Base-by-base conservation (phyloP, 2,113 vertebrate genomes). In the Phylloscopus trochilus region DNA sequence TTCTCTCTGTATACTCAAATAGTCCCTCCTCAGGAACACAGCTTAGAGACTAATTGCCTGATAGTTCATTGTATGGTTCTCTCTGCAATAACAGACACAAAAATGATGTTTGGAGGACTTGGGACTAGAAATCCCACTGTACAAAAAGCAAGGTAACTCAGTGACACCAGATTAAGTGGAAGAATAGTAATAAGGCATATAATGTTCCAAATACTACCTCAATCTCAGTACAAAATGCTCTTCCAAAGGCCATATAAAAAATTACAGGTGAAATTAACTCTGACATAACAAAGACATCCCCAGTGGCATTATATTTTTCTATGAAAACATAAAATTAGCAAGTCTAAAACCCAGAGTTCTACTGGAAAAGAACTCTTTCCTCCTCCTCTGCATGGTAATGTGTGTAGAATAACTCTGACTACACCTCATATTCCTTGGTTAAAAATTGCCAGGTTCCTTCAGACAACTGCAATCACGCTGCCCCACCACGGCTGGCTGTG, bases 391-490 rank as follows among this genome's bases (percentile, higher is more conserved):
- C 28, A 10, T 7, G 37, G 15, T n/a, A 37, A 75, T 8, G 5
- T 23, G 21, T 7, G 14, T 16, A 74, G 35, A 89, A 8, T 52
- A 79, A 78, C 11, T n/a, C 26, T 60, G 30, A 60, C 30, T 13
- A 26, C 43, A 70, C 31, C 20, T 75, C 20, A 35, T 63, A 53
- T 22, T 76, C 27, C 46, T 56, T 27, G 13, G n/a, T 58, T 47
- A 87, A 87, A 94, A 83, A 28, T 11, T 26, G 22, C 47, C 15
- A 46, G 31, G 7, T 67, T 72, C 72, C 59, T 76, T 76, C 31
- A 87, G 68, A 18, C n/a, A 53, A 10, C 1, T 63, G 19, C 37
- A 79, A 43, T 58, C 66, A 58, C 0, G 0, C 27, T 1, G 1
- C 17, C 13, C 26, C 10, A 30, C 12, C 37, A 47, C 37, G 7